phyloP scores from a whole-genome alignment of 1,140 invertebrate species.

The Nasonia giraulti region DNA sequence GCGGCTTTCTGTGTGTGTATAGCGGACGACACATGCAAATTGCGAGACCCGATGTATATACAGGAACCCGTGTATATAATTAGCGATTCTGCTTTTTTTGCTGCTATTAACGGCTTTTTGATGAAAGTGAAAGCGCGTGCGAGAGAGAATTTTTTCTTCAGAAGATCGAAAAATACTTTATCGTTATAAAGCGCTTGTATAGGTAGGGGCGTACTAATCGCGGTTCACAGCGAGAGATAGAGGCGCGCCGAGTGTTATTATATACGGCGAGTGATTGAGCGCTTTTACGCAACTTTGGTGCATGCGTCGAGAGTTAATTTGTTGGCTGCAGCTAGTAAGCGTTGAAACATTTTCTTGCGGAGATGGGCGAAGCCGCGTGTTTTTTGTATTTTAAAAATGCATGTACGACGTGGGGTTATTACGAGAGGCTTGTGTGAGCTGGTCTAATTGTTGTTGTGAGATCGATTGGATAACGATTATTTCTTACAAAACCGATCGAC shows the following conservation, averaged over 20 bases:
- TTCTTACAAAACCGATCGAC: not conserved
- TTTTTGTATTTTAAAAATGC: too few relatives aligned
- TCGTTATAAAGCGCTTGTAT: not conserved
- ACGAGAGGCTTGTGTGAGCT: too few relatives aligned
- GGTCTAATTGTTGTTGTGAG: not conserved
- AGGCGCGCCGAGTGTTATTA: not conserved
- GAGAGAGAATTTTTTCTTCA: not conserved
- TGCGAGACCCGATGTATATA: not conserved
- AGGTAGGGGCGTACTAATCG: conserved; percentile 19
- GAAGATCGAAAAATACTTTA: conserved; percentile 29
- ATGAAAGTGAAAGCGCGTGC: conserved; percentile 41
- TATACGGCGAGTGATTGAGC: not conserved
- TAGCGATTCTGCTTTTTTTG: not conserved
- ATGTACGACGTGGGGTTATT: too few relatives aligned
- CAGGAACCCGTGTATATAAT: not conserved
- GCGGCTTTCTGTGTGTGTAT: not conserved
- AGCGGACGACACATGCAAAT: not conserved
- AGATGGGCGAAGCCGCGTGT: too few relatives aligned
- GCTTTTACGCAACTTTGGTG: not conserved
- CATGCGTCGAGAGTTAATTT: too few relatives aligned
- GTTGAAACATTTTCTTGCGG: not conserved
- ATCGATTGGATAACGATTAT: not conserved
- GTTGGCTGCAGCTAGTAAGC: too few relatives aligned
- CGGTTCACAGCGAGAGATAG: not conserved
- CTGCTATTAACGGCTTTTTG: conserved; percentile 9